Evolutionary conservation across 1,140 invertebrate species (phyloP).

Genomic region (Neodiprion pinetum): DNA sequence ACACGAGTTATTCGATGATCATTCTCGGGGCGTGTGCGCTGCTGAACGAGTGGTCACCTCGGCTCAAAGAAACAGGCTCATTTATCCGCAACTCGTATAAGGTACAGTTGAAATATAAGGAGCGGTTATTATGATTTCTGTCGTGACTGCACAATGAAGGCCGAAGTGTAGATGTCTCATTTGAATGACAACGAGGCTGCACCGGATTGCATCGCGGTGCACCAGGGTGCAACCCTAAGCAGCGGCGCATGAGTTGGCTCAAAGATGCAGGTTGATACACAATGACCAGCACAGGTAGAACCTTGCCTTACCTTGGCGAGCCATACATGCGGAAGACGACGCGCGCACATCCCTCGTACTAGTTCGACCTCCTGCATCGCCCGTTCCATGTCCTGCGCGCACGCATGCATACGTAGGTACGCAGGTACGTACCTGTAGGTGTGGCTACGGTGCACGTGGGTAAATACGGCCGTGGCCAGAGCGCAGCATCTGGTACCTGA

Average conservation of each 20-base stretch:
- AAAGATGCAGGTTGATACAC: not conserved
- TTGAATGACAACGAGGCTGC: slow-evolving; percentile 36
- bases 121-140: slow-evolving; percentile 3
- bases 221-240: not conserved
- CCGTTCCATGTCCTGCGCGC: not conserved
- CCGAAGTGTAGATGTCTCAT: slow-evolving; percentile 41
- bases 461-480: no score
- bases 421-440: not conserved
- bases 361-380: not conserved
- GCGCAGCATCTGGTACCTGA: no score
- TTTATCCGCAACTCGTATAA: not conserved
- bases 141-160: slow-evolving; percentile 21
- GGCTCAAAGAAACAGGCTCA: not conserved
- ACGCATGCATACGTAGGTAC: not conserved
- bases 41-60: not conserved
- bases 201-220: not conserved
- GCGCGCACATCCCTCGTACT: not conserved
- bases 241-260: not conserved
- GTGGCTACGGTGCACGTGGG: no score
- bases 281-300: not conserved
- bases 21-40: not conserved
- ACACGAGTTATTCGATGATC: no score
- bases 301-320: not conserved
- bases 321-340: not conserved
- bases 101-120: no score